These are phyloP conservation scores for crab-eating macaque (Macaca fascicularis) DNA, from an alignment of 2,113 vertebrate genomes.

Conservation along the genomic window T2T-MFA8v1.1 NC_088387.1:58947501-58948000, in stretches of 20 bases:
- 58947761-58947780: conserved; percentile 78
- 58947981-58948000: conserved; percentile 59
- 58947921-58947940: conserved; percentile 79
- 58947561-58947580: conserved; percentile 63
- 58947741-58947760: conserved; percentile 73
- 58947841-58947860: conserved; percentile 76
- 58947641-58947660: conserved; percentile 58
- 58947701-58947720: conserved; percentile 70
- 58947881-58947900: conserved; percentile 73
- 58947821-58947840: conserved; percentile 74
- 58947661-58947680: conserved; percentile 67
- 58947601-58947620: conserved; percentile 64
- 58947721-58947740: conserved; percentile 44
- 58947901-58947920: conserved; percentile 84
- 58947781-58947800: conserved; percentile 70
- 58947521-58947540: conserved; percentile 70
- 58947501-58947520: conserved; percentile 63
- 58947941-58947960: conserved; percentile 73
- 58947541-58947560: conserved; percentile 67
- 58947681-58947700: conserved; percentile 57
- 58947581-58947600: conserved; percentile 56
- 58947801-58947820: conserved; percentile 75
- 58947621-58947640: conserved; percentile 66
- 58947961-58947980: conserved; percentile 64
- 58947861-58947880: conserved; percentile 69